A percentile compares a stretch with the other conserved stretches of the same genome.
phyloP scores from a whole-genome alignment of 2,113 vertebrate species.

The Paradisaea rubra region DNA sequence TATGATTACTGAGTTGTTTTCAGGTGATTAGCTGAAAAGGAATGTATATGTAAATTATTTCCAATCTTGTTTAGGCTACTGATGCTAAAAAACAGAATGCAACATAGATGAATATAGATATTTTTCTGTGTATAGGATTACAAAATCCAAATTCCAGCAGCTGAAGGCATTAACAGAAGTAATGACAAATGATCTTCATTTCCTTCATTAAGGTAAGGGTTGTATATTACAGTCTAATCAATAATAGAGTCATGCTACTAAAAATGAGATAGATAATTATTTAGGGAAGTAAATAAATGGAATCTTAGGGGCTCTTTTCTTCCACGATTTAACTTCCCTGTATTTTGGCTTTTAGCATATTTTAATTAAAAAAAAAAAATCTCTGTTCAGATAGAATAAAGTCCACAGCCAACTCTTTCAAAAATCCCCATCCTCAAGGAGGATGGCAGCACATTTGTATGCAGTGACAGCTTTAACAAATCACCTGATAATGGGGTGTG shows the following conservation, averaged over 20 bases:
- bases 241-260: background rate
- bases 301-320: background rate
- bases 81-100: background rate
- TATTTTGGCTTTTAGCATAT: background rate
- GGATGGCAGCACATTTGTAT: background rate
- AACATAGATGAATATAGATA: background rate
- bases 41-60: background rate
- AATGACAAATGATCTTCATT: background rate
- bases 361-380: background rate
- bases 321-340: background rate
- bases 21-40: background rate
- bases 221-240: background rate
- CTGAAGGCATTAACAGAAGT: background rate
- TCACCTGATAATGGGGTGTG: conserved; percentile 14
- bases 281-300: background rate
- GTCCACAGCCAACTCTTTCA: background rate
- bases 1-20: background rate
- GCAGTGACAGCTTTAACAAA: conserved; percentile 29
- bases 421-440: background rate
- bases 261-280: background rate
- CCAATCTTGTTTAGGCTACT: background rate
- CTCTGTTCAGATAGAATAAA: background rate
- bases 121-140: background rate
- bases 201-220: background rate
- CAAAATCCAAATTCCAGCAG: background rate